Percentiles rank a stretch among this genome's conserved stretches.
Conservation (phyloP, 2,113 vertebrate genomes). For the Coreoperca whiteheadi region DNA sequence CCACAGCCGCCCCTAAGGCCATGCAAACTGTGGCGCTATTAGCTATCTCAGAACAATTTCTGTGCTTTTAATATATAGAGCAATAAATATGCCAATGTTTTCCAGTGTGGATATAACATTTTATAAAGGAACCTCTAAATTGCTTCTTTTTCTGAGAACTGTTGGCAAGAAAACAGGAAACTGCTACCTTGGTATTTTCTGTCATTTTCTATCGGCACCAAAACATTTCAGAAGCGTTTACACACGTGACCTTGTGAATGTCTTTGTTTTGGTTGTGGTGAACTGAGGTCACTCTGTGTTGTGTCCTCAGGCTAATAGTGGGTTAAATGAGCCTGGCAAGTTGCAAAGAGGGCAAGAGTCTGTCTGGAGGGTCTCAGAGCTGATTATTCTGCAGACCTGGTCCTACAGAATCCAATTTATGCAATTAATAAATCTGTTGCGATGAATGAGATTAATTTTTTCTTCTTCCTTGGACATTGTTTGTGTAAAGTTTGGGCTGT, state of each 20-base stretch:
- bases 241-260: constrained; percentile 53
- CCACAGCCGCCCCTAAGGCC: no score
- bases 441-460: constrained; percentile 16
- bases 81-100: background rate
- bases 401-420: constrained; percentile 11
- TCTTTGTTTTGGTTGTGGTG: constrained; percentile 68
- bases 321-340: constrained; percentile 57
- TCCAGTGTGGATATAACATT: background rate
- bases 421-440: constrained; percentile 35
- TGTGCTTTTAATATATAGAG: background rate
- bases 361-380: constrained; percentile 20
- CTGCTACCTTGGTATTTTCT: constrained; percentile 4
- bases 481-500: constrained; percentile 44
- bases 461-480: background rate
- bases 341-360: constrained; percentile 35
- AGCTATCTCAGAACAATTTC: background rate
- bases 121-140: constrained; percentile 14
- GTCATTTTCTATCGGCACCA: constrained; percentile 8
- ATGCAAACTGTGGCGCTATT: no score
- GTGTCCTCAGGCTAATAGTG: constrained; percentile 50
- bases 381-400: constrained; percentile 38
- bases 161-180: constrained; percentile 36
- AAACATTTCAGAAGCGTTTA: constrained; percentile 58
- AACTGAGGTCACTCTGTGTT: constrained; percentile 58
- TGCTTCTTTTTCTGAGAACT: constrained; percentile 3